phyloP scores from a whole-genome alignment of 2,113 vertebrate genomes.

The Tenebrosternarchus preto region DNA sequence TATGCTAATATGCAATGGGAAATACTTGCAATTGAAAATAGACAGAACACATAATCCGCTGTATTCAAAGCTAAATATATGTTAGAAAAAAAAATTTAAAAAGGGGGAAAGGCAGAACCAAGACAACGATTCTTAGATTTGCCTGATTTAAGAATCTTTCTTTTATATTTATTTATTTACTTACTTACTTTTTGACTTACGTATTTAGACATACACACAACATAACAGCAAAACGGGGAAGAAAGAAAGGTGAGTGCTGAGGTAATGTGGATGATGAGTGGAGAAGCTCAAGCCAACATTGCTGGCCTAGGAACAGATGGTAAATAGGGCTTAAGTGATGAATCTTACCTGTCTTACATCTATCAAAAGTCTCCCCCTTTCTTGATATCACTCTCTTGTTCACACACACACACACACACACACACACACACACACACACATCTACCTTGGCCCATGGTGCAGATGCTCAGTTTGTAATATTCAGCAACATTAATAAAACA shows the following conservation, averaged over 20 bases:
- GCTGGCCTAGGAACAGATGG: slow-evolving; percentile 3
- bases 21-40: not conserved
- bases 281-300: not conserved
- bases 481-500: too few relatives aligned
- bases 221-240: not conserved
- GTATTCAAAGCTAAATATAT: not conserved
- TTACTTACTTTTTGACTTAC: too few relatives aligned
- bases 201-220: not conserved
- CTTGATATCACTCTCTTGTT: too few relatives aligned
- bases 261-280: slow-evolving; percentile 11
- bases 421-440: not conserved
- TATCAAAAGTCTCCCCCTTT: not conserved
- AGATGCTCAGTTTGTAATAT: too few relatives aligned
- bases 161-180: too few relatives aligned
- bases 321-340: slow-evolving; percentile 1
- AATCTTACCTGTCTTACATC: not conserved
- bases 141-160: not conserved
- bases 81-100: not conserved
- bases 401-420: not conserved
- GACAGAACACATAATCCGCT: not conserved
- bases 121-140: not conserved
- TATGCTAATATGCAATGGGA: not conserved
- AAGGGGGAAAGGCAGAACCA: not conserved
- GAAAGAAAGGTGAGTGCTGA: not conserved
- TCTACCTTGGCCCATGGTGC: not conserved